Evolutionary conservation across 2,888 invertebrate genomes (phyloP), one percentile per base, ranked within the genome.

Genomic region (Perizoma affinitatum): DNA sequence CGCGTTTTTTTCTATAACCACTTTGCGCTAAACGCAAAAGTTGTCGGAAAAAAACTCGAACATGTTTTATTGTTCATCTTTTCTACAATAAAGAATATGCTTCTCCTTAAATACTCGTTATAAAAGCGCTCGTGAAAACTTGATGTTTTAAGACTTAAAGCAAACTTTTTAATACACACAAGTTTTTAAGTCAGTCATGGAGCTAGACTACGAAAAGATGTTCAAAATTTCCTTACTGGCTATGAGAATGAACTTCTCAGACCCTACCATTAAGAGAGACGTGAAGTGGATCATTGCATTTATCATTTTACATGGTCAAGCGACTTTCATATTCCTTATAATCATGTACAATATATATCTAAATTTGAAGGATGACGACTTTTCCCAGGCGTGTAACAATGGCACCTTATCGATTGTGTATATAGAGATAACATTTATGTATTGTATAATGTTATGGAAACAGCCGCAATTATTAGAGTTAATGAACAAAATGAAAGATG

Each of bases 401-500:
- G 66, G 65, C 0, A 45, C 65, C 0, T 4, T 77, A 0, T 11
- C 38, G 0, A 33, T 73, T 0, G 44, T 76, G 0, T 75, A 63
- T 11, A 0, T 63, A 0, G 66, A 64, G 0, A 54, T 68, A 0
- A 46, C 69, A 0, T 58, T 66, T 6, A 60, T 69, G 8, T 70
- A 68, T 40, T 22, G 7, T 5, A 54, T 80, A 1, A 57, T 82
- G 42, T 5, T 78, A 1, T 61, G 54, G 38, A 70, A 81, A 53
- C 76, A 73, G 45, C 55, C 69, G 0, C 0, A 48, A 5, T 35
- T 83, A 0, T 44, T 52, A 4, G 61, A 62, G 0, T 44, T 86
- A 5, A 76, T 85, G 0, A 58, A 65, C 1, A 51, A 61, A 4
- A 66, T 85, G 4, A 75, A 80, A n/a, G 55, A 51, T 5, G 84